Conservation (phyloP, 2,888 invertebrate genomes). For the Cryptocephalus moraei region DNA sequence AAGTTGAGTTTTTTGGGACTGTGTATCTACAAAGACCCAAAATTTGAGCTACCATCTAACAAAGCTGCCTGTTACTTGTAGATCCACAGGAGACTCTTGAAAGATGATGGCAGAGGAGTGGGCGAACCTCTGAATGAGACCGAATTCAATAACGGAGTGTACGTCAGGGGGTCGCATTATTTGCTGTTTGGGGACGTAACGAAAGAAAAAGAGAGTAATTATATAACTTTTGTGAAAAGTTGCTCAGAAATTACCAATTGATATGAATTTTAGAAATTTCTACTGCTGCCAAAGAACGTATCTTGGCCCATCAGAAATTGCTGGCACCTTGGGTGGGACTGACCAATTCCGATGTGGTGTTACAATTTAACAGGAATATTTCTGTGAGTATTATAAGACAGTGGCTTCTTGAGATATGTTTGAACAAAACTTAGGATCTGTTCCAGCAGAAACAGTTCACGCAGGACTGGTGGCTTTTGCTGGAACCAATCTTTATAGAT, state of each 20-base stretch:
- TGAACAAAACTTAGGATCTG: too few species aligned
- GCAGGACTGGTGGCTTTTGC: too few species aligned
- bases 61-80: slow-evolving; percentile 27
- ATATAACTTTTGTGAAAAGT: too few species aligned
- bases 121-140: slow-evolving; percentile 81
- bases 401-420: too few species aligned
- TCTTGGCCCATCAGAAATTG: slow-evolving; percentile 43
- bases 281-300: slow-evolving; percentile 35
- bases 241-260: neutral
- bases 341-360: neutral
- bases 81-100: slow-evolving; percentile 71
- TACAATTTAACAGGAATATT: too few species aligned
- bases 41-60: too few species aligned
- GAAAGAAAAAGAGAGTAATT: too few species aligned
- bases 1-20: too few species aligned
- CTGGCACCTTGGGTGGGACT: slow-evolving; percentile 43
- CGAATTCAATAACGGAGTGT: slow-evolving; percentile 53
- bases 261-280: neutral
- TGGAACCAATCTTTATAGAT: too few species aligned
- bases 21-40: too few species aligned
- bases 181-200: slow-evolving; percentile 16
- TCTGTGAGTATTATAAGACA: too few species aligned
- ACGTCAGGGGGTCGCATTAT: slow-evolving; percentile 47
- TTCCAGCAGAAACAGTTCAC: too few species aligned
- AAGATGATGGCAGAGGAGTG: slow-evolving; percentile 88